phyloP scores from a whole-genome alignment of 2,888 invertebrate genomes.

The Diadegma fenestrale region DNA sequence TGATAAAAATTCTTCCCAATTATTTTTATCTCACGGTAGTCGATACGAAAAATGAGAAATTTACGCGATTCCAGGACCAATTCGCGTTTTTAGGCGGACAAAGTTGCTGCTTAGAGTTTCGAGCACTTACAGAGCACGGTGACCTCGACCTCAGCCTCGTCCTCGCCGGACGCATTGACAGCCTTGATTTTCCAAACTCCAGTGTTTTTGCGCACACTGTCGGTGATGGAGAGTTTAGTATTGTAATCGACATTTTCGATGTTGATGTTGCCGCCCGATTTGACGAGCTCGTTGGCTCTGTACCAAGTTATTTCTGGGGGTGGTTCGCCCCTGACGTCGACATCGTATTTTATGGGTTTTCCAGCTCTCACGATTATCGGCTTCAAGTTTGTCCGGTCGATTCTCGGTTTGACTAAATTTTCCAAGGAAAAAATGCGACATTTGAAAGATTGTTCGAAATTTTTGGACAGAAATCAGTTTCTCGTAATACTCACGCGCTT shows the following conservation, averaged over 20 bases:
- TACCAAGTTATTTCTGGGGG: slow-evolving; percentile 97
- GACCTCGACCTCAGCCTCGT: slow-evolving; percentile 97
- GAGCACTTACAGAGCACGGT: slow-evolving; percentile 90
- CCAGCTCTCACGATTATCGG: slow-evolving; percentile 95
- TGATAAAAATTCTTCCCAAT: too few relatives aligned
- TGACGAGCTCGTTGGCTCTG: slow-evolving; percentile 91
- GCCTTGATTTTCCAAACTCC: slow-evolving; percentile 96
- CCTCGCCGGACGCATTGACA: slow-evolving; percentile 95
- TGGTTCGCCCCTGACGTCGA: slow-evolving; percentile 98
- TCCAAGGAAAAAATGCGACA: slow-evolving; percentile 67
- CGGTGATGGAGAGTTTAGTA: slow-evolving; percentile 93
- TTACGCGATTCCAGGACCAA: too few relatives aligned
- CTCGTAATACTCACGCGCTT: slow-evolving; percentile 89
- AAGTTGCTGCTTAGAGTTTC: too few relatives aligned
- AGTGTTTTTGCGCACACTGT: slow-evolving; percentile 93
- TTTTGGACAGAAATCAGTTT: not conserved
- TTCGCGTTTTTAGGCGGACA: too few relatives aligned
- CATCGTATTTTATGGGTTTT: slow-evolving; percentile 96
- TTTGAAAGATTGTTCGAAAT: not conserved
- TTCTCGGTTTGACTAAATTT: slow-evolving; percentile 95
- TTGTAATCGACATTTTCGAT: slow-evolving; percentile 96
- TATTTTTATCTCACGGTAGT: too few relatives aligned
- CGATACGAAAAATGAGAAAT: too few relatives aligned
- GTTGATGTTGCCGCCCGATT: slow-evolving; percentile 89
- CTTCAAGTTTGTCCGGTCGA: slow-evolving; percentile 97